Conservation (phyloP, 1,140 invertebrate species). For the Euura lappo region DNA sequence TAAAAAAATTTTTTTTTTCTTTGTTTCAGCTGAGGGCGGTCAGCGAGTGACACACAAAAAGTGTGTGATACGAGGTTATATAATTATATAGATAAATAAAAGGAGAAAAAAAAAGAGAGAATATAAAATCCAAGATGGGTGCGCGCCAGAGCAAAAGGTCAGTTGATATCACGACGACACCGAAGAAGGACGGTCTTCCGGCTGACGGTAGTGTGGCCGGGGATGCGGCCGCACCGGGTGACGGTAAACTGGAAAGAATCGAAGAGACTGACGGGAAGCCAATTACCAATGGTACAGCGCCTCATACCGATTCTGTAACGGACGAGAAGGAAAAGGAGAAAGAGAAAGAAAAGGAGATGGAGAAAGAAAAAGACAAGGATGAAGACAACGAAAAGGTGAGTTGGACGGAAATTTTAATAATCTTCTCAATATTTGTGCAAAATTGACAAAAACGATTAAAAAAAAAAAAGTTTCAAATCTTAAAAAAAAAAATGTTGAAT, state of each 20-base stretch:
- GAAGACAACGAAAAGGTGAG: conserved; percentile 35
- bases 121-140: conserved; percentile 67
- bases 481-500: too few relatives aligned
- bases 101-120: background rate
- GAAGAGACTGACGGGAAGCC: conserved; percentile 73
- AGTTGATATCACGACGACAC: conserved; percentile 81
- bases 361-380: conserved; percentile 29
- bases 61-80: too few relatives aligned
- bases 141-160: conserved; percentile 84
- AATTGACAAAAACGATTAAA: background rate
- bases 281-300: conserved; percentile 72
- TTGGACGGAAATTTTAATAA: background rate
- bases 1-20: background rate
- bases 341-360: conserved; percentile 15
- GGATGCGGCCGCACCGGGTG: conserved; percentile 66
- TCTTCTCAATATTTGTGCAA: too few relatives aligned
- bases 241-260: conserved; percentile 73
- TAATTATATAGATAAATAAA: conserved; percentile 20
- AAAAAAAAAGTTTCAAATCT: background rate
- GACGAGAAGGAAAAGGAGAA: conserved; percentile 65
- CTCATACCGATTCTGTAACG: conserved; percentile 66
- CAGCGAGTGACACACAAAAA: background rate
- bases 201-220: conserved; percentile 64
- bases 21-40: background rate
- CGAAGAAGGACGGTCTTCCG: conserved; percentile 70